phyloP scores from a whole-genome alignment of 2,113 vertebrate species.

The Globicephala melas region DNA sequence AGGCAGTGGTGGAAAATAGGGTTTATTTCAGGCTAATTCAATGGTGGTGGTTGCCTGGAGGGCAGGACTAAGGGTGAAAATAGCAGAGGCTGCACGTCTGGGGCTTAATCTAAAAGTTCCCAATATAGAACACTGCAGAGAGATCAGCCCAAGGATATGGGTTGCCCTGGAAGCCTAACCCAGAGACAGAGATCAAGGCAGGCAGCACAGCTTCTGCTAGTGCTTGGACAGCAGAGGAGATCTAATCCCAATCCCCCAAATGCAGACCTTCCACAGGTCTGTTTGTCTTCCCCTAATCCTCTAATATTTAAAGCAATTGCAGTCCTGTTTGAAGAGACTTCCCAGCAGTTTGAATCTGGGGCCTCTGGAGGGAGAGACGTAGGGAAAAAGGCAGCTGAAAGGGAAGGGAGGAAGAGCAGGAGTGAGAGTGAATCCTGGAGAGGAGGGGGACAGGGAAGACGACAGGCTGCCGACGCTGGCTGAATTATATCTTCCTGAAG shows the following conservation, averaged over 20 bases:
- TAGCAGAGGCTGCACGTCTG: not conserved
- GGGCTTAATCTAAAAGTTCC: not conserved
- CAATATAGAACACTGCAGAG: not conserved
- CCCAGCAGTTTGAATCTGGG: slow-evolving; percentile 56
- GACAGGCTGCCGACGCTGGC: not conserved
- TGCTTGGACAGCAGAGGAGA: slow-evolving; percentile 62
- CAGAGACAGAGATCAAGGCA: not conserved
- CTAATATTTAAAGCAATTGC: slow-evolving; percentile 79
- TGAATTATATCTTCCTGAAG: not conserved
- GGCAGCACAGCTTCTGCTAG: slow-evolving; percentile 43
- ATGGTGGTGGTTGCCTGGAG: not conserved
- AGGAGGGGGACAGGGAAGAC: not conserved
- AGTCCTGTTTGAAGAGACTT: slow-evolving; percentile 76
- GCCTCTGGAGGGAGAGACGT: slow-evolving; percentile 35
- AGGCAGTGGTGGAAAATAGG: not conserved
- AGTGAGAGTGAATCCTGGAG: not conserved
- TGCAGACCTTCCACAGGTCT: slow-evolving; percentile 66
- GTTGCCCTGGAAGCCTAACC: not conserved
- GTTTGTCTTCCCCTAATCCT: slow-evolving; percentile 77
- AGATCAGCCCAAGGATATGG: not conserved
- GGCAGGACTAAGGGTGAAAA: not conserved
- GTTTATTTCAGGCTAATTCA: not conserved
- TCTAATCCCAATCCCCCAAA: slow-evolving; percentile 70
- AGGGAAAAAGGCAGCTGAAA: not conserved
- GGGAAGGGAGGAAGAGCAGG: not conserved